Base-by-base conservation (phyloP, 2,888 invertebrate genomes). In the Mongoloraphidia duomilia region DNA sequence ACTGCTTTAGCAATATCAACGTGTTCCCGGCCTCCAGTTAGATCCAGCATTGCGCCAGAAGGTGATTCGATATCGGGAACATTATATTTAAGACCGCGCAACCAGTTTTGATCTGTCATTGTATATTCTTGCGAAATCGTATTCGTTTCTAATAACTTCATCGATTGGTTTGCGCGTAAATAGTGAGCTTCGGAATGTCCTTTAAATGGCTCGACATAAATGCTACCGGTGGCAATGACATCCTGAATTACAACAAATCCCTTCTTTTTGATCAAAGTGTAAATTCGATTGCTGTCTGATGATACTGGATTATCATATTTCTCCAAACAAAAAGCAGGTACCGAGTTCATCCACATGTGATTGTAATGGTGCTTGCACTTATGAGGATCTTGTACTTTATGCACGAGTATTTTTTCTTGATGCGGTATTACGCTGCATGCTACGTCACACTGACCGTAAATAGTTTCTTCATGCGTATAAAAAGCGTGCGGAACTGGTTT, bases 161-260 rank as follows among this genome's bases (percentile, higher is more conserved):
- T 59, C 26, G 65, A 65, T 60, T 70, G 67, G 51, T 69, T 70
- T 8, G 65, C 65, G 49, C 60, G 55, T 14, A 70, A 55, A 41
- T 64, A 64, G 44, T 67, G 65, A 46, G 62, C 60, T 38, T 66
- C 66, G 9, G 59, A 57, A 40, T 59, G 51, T 2, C 56, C 61
- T 49, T 54, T 54, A 17, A 57, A 58, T 11, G 61, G 61, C 43
- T 57, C 54, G 35, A 58, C 55, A 42, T 55, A 56, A n/a, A 63
- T 53, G 9, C 57, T 59, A 37, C 62, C 60, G 26, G 47, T 52
- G n/a, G 58, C 50, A 45, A 59, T 56, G 9, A 64, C 53, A 12
- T 53, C 41, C 38, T 59, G 55, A 4, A 61, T 53, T 10, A 57
- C 41, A 41, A 55, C 43, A 9, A 49, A 48, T 17, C 59, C 56